Evolutionary conservation across 2,888 invertebrate genomes (phyloP), one percentile per base, ranked within the genome.

Genomic region (Standfussiana lucernea): DNA sequence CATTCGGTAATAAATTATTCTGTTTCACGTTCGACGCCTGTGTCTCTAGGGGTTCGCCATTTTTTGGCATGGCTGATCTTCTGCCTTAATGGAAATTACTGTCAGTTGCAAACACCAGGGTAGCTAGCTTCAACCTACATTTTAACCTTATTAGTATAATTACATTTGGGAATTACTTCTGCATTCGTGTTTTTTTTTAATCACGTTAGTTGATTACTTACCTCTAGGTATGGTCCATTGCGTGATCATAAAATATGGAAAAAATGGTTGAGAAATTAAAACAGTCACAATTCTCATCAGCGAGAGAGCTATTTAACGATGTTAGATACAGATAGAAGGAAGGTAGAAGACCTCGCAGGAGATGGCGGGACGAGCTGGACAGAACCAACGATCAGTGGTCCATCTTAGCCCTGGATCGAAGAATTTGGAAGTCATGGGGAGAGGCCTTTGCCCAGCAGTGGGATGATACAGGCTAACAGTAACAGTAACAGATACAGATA

Each of bases 11-110:
- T 56, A 79, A 75, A 79, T 83, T 79, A 83, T 65, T 82, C 28
- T n/a, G 53, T 47, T 56, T 28, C 59, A 13, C 40, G 35, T 65
- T 79, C 82, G 61, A 32, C 75, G 50, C 13, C 45, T 42, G n/a
- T n/a, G 59, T 50, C 82, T 56, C 71, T 10, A 18, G 65, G 69
- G 80, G 35, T 65, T 79, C 42, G 50, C 18, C n/a, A 71, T 74
- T 47, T 86, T 85, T 66, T 85, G 85, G 83, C 59, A 71, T 45
- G 85, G 32, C 50, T 59, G 50, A 64, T 68, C 37, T 64, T 32
- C 32, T 35, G 28, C 7, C 15, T 15, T 72, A 67, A 79, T 83
- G 64, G 42, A 75, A 83, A 83, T 71, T 47, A 79, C 32, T 83
- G 71, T 24, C 83, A 64, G 56, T 10, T 10, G 11, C 40, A 73